A percentile compares a stretch with the other conserved stretches of the same genome.
These are phyloP conservation scores for Pseudopleuronectes americanus DNA, from an alignment of 2,797 vertebrate genomes.

Conservation along the genomic window DNA sequence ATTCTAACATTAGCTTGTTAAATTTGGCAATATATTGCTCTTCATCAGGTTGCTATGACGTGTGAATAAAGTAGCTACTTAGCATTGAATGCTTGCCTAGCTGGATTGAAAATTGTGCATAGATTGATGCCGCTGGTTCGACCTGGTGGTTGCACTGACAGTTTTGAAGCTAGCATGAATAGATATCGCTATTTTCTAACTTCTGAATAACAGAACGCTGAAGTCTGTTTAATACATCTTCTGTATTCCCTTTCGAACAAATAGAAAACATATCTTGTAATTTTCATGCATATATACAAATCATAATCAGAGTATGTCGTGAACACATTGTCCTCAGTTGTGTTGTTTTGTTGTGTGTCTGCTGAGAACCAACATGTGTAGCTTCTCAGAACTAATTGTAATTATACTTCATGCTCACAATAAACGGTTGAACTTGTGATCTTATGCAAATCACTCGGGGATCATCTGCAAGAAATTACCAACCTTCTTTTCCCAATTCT, in stretches of 20 bases:
- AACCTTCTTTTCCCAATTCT: slow-evolving; percentile 12
- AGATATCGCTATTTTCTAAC: too few relatives aligned
- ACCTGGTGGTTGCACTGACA: neutral
- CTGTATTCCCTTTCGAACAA: neutral
- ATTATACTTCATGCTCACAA: neutral
- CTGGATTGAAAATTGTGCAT: slow-evolving; percentile 5
- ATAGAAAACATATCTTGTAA: neutral
- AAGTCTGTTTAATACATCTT: too few relatives aligned
- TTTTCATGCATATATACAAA: too few relatives aligned
- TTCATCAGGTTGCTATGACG: slow-evolving; percentile 7
- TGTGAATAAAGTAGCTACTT: too few relatives aligned
- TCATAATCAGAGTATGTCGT: neutral
- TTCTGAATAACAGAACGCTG: neutral
- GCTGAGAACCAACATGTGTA: too few relatives aligned
- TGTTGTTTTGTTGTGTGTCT: too few relatives aligned
- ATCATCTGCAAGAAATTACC: slow-evolving; percentile 13
- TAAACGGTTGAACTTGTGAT: neutral
- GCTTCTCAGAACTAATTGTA: neutral
- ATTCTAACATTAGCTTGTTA: too few relatives aligned
- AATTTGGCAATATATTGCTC: neutral
- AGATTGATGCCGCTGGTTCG: slow-evolving; percentile 4
- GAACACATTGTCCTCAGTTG: neutral
- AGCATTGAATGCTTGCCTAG: neutral
- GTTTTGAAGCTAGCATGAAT: neutral
- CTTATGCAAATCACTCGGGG: neutral